phyloP scores from a whole-genome alignment of 2,888 invertebrate species.

The Argyra leucocephala region DNA sequence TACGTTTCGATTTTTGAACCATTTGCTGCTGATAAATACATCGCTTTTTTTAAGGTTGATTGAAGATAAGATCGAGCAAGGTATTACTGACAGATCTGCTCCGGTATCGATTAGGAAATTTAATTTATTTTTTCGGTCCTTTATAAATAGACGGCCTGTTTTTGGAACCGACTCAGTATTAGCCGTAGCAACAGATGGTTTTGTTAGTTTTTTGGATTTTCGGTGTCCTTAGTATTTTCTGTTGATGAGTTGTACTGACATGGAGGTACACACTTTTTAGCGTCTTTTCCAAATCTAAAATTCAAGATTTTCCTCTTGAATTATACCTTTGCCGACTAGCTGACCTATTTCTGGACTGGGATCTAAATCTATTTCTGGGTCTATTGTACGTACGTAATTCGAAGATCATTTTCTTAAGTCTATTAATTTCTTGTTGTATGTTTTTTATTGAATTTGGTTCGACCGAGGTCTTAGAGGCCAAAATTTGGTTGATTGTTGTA shows the following conservation, averaged over 20 bases:
- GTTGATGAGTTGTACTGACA: too few relatives aligned
- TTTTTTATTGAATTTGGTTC: too few relatives aligned
- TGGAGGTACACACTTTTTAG: not conserved
- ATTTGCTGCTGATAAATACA: conserved; percentile 2
- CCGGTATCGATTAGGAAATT: too few relatives aligned
- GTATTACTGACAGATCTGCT: not conserved
- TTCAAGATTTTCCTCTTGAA: not conserved
- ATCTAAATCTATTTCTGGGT: too few relatives aligned
- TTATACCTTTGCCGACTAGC: not conserved
- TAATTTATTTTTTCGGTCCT: conserved; percentile 4
- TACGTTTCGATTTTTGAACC: not conserved
- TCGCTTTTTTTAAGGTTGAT: too few relatives aligned
- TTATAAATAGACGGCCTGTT: not conserved
- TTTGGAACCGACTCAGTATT: not conserved
- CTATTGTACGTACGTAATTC: too few relatives aligned
- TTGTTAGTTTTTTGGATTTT: not conserved
- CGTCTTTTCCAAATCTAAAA: not conserved
- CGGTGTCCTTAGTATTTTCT: too few relatives aligned
- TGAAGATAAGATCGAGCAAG: too few relatives aligned
- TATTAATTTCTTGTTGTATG: too few relatives aligned
- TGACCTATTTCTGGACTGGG: not conserved
- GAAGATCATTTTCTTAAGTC: too few relatives aligned
- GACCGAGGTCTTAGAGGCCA: too few relatives aligned
- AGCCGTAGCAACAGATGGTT: not conserved
- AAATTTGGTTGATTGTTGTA: too few relatives aligned